Percentiles rank a stretch among this genome's conserved stretches.
phyloP scores from a whole-genome alignment of 1,140 invertebrate genomes.

The Amphibalanus amphitrite region DNA sequence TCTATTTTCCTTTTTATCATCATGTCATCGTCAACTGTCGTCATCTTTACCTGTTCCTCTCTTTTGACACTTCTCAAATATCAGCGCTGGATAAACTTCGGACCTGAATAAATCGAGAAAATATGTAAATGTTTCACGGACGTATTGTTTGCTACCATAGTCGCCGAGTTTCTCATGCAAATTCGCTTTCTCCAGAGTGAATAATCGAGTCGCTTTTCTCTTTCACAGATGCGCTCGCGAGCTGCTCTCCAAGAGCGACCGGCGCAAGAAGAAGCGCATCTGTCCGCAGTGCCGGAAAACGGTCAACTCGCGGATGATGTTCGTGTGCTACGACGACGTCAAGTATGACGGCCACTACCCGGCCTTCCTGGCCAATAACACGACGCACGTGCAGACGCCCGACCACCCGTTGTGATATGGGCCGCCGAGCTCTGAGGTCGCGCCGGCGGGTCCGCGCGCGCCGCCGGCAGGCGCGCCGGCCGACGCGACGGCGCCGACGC shows the following conservation, averaged over 20 bases:
- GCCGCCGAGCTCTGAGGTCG: background rate
- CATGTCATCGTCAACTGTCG: too few relatives aligned
- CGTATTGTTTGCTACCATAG: too few relatives aligned
- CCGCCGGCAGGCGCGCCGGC: background rate
- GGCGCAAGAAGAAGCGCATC: constrained; percentile 35
- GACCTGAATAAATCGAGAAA: too few relatives aligned
- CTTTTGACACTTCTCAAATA: too few relatives aligned
- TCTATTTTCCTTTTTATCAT: too few relatives aligned
- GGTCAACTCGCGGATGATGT: constrained; percentile 36
- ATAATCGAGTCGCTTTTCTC: background rate
- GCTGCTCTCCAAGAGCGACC: constrained; percentile 39
- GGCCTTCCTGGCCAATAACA: constrained; percentile 4
- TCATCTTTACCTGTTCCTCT: too few relatives aligned
- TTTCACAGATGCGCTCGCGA: constrained; percentile 45
- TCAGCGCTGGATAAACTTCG: too few relatives aligned
- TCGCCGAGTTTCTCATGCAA: too few relatives aligned
- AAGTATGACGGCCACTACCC: constrained; percentile 14
- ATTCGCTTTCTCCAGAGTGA: too few relatives aligned
- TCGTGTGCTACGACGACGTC: constrained; percentile 24
- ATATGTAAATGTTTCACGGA: too few relatives aligned
- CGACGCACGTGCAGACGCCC: background rate
- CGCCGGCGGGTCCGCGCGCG: too few relatives aligned
- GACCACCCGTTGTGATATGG: background rate
- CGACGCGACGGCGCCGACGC: too few relatives aligned
- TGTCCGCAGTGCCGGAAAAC: constrained; percentile 46